A percentile compares a stretch with the other conserved stretches of the same genome.
phyloP scores from a whole-genome alignment of 2,797 vertebrate species.

The Amphiprion clarkii region DNA sequence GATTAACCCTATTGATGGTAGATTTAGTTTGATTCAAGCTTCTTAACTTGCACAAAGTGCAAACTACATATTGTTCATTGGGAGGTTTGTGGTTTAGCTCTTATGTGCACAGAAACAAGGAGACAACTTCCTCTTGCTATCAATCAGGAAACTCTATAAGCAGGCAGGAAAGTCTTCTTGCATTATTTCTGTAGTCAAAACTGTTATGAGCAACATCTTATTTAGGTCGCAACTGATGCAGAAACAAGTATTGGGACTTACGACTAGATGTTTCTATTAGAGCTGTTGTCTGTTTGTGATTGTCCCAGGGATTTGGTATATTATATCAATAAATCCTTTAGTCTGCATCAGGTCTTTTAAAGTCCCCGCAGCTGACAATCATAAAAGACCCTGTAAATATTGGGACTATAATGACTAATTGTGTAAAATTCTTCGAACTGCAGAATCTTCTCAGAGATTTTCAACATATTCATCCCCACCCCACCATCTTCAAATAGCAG shows the following conservation, averaged over 20 bases:
- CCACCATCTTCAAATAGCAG: slow-evolving; percentile 63
- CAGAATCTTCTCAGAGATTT: slow-evolving; percentile 33
- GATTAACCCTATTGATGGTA: not conserved
- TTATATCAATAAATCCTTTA: not conserved
- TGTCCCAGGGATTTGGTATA: not conserved
- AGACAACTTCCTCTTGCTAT: slow-evolving; percentile 70
- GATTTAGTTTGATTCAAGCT: slow-evolving; percentile 4
- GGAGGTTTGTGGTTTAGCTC: slow-evolving; percentile 37
- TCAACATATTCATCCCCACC: slow-evolving; percentile 39
- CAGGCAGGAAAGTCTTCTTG: slow-evolving; percentile 59
- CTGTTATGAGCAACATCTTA: not conserved
- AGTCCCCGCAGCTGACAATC: not conserved
- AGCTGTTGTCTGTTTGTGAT: not conserved
- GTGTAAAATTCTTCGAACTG: slow-evolving; percentile 17
- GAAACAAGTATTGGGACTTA: not conserved
- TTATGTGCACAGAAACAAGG: slow-evolving; percentile 52
- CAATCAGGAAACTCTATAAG: slow-evolving; percentile 74
- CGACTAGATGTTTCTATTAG: not conserved
- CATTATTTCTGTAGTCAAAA: slow-evolving; percentile 36
- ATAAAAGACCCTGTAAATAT: not conserved
- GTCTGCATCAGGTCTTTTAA: not conserved
- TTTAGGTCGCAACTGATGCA: not conserved
- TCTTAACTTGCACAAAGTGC: not conserved
- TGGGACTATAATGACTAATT: slow-evolving; percentile 1
- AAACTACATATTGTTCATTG: slow-evolving; percentile 26